These are phyloP conservation scores for Muscicapa adusta DNA, from an alignment of 2,113 vertebrate genomes.

Conservation along the genomic window DNA sequence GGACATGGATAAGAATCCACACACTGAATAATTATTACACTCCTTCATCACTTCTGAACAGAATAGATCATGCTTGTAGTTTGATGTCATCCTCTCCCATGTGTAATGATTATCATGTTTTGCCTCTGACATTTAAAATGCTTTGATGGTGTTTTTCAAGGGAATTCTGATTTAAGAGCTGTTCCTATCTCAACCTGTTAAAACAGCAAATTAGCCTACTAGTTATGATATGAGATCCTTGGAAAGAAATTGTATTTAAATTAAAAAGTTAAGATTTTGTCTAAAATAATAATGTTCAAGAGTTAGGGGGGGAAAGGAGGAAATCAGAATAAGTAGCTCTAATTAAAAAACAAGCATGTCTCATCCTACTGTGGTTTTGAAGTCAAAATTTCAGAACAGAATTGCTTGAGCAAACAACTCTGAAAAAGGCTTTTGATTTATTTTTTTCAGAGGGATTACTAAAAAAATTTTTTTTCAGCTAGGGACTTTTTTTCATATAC, in stretches of 20 bases:
- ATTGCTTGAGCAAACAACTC: neutral
- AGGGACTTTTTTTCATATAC: neutral
- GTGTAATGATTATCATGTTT: neutral
- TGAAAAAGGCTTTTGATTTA: neutral
- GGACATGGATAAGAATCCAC: neutral
- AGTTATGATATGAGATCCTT: neutral
- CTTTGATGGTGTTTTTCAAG: neutral
- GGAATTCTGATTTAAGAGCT: neutral
- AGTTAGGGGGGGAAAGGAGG: rapidly evolving
- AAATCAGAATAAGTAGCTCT: neutral
- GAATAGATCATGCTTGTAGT: neutral
- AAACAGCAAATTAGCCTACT: neutral
- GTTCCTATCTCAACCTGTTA: neutral
- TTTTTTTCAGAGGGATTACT: neutral
- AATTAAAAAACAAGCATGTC: neutral
- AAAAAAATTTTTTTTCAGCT: neutral
- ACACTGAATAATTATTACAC: neutral
- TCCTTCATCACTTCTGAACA: neutral
- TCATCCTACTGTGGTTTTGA: neutral
- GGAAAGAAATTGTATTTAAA: neutral
- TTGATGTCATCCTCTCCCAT: neutral
- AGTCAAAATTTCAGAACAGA: neutral
- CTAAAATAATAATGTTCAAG: neutral
- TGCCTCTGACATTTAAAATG: neutral
- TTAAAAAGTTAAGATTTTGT: neutral